A percentile compares a stretch with the other conserved stretches of the same genome.
Evolutionary conservation across 2,888 invertebrate species (phyloP).

Genomic region (Dusona sp.): DNA sequence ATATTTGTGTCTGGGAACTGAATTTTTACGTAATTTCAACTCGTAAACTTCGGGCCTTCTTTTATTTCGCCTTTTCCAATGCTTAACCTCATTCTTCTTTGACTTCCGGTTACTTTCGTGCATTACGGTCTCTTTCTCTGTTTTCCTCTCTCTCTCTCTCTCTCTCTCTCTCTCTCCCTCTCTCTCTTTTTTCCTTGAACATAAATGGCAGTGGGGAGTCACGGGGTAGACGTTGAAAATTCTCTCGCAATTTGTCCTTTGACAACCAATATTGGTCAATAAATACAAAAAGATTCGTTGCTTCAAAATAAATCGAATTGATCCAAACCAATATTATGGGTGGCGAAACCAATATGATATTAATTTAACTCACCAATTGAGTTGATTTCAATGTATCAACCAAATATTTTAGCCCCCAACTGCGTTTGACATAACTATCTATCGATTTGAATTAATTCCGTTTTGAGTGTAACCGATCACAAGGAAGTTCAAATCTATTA

Average conservation of each 20-base stretch:
- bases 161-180: not conserved
- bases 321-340: too few species aligned
- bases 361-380: too few species aligned
- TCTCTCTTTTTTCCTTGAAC: not conserved
- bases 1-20: constrained; percentile 9
- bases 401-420: too few species aligned
- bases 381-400: too few species aligned
- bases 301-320: too few species aligned
- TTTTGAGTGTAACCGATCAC: too few species aligned
- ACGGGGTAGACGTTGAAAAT: not conserved
- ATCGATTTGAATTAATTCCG: too few species aligned
- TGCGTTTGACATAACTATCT: too few species aligned
- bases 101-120: constrained; percentile 12
- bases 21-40: not conserved
- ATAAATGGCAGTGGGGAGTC: not conserved
- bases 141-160: not conserved
- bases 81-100: constrained; percentile 16
- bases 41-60: not conserved
- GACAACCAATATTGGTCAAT: not conserved
- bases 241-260: not conserved
- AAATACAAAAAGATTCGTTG: too few species aligned
- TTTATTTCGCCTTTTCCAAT: constrained; percentile 2
- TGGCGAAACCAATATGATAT: too few species aligned
- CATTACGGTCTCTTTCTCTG: not conserved
- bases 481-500: too few species aligned